Evolutionary conservation across 2,888 invertebrate genomes (phyloP), one percentile per base, ranked within the genome.

Genomic region (Alsophila aescularia): DNA sequence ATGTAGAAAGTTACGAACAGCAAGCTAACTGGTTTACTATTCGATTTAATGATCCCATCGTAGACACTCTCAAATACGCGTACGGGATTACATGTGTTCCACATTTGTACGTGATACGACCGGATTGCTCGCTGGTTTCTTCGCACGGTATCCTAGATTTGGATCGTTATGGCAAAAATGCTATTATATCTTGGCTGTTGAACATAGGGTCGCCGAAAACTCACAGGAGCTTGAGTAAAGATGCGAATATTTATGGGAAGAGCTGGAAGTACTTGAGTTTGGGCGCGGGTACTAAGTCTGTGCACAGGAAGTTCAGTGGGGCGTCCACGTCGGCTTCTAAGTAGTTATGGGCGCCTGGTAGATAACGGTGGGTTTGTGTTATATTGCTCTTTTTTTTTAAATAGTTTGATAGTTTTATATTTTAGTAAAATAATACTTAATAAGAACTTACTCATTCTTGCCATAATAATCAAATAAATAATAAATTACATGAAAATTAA

Each of bases 11-110:
- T 14, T 90, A 66, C 51, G 63, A 77, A 0, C 54, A 62, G 0
- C 90, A 91, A 75, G 90, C 90, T 0, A 90, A 91, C 45, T 91
- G 90, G 90, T 90, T 90, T 47, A 81, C 84, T 37, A 75, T 90
- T 8, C 65, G 66, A 6, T 77, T 71, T 64, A 56, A 73, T 61
- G 87, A 90, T 72, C 72, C 77, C 53, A 61, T 87, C 27, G 72
- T 87, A 69, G 37, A 54, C 0, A 59, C 59, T 1, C 70, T 91
- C 0, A 74, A 65, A 53, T 87, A 74, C 45, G 74, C 83, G 70
- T 86, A 88, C 36, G 72, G 68, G 3, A 68, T 91, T 2, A 77
- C 82, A 0, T 80, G 79, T 36, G 63, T 85, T 2, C 90, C 90
- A 0, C 77, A 81, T 45, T 58, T 91, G 5, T 39, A 81, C 0